Percentiles rank a stretch among this genome's conserved stretches.
Evolutionary conservation across 2,888 invertebrate species (phyloP).

Genomic region (Chironomus tentans): DNA sequence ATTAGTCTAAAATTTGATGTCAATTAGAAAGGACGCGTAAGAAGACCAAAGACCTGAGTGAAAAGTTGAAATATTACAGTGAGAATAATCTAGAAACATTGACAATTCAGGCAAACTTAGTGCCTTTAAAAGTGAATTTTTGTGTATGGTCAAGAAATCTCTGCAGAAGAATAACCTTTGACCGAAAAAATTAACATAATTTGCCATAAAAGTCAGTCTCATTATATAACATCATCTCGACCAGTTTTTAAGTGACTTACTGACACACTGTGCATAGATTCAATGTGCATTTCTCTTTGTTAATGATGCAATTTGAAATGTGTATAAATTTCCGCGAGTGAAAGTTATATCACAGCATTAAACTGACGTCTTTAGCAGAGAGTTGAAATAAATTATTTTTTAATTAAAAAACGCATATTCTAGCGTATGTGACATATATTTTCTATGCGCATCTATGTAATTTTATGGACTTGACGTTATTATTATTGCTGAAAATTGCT

Average conservation of each 20-base stretch:
- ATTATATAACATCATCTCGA: neutral
- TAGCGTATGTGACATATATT: too few species aligned
- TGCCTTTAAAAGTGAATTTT: neutral
- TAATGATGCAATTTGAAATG: conserved; percentile 13
- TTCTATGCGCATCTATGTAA: too few species aligned
- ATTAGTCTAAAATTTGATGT: neutral
- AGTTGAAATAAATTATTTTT: too few species aligned
- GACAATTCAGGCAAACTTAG: neutral
- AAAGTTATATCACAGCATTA: conserved; percentile 14
- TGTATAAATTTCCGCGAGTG: conserved; percentile 11
- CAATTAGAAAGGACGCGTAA: neutral
- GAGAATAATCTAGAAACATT: neutral
- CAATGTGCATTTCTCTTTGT: neutral
- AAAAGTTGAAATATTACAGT: neutral
- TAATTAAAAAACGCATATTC: too few species aligned
- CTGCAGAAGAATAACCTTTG: neutral
- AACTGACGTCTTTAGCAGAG: too few species aligned
- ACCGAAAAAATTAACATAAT: neutral
- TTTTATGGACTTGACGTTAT: too few species aligned
- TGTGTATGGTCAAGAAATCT: neutral
- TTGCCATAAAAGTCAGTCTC: neutral
- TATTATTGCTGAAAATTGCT: too few species aligned
- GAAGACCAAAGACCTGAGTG: neutral
- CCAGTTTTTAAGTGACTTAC: neutral
- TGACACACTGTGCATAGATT: neutral